phyloP scores from a whole-genome alignment of 1,140 invertebrate species.

The Mycetomoellerius zeteki region DNA sequence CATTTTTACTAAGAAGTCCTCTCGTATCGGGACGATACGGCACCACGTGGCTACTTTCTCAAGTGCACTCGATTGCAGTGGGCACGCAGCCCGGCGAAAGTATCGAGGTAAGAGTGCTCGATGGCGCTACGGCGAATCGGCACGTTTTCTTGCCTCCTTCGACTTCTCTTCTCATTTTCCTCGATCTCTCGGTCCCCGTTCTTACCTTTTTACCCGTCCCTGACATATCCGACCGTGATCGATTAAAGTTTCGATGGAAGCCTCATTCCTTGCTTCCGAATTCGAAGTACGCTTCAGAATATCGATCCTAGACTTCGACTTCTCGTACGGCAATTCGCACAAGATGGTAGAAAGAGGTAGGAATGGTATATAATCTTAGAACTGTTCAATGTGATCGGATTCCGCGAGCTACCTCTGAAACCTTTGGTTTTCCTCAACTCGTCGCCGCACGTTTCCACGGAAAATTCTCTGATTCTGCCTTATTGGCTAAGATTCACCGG shows the following conservation, averaged over 20 bases:
- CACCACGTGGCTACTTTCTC: slow-evolving; percentile 62
- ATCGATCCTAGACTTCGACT: slow-evolving; percentile 27
- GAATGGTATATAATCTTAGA: slow-evolving; percentile 1
- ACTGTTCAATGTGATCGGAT: slow-evolving; percentile 30
- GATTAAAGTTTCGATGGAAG: slow-evolving; percentile 42
- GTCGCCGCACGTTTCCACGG: not conserved
- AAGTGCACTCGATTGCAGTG: slow-evolving; percentile 60
- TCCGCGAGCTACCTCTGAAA: not conserved
- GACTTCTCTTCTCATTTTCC: not conserved
- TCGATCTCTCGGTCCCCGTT: not conserved
- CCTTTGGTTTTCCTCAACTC: not conserved
- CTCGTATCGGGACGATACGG: slow-evolving; percentile 36
- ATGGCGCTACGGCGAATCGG: slow-evolving; percentile 40
- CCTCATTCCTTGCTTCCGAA: not conserved
- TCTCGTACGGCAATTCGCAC: slow-evolving; percentile 1
- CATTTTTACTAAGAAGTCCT: slow-evolving; percentile 11
- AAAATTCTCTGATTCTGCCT: not conserved
- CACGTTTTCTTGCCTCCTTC: slow-evolving; percentile 18
- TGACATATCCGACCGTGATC: slow-evolving; percentile 18
- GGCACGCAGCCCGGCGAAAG: slow-evolving; percentile 49
- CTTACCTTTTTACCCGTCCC: not conserved
- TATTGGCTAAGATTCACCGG: not conserved
- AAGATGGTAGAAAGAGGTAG: not conserved
- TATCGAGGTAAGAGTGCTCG: slow-evolving; percentile 52
- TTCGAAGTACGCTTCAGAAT: slow-evolving; percentile 25